Conservation (phyloP, 1,140 invertebrate species). For the Diorhabda sublineata region DNA sequence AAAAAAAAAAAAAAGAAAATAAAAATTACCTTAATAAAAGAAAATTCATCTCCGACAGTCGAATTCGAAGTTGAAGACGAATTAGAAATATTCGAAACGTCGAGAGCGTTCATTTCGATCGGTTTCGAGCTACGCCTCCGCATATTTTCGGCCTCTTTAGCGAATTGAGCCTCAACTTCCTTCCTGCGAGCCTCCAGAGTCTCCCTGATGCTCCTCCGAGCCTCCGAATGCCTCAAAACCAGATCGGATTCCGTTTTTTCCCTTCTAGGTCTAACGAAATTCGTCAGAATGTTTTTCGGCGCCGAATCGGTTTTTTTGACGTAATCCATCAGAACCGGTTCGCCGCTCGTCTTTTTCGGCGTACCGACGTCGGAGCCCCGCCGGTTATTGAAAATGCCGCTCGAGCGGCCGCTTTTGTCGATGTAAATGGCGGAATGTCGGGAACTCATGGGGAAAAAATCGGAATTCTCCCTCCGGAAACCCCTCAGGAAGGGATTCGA, state of each 20-base stretch:
- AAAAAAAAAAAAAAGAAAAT: slow-evolving; percentile 29
- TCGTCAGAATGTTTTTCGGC: slow-evolving; percentile 14
- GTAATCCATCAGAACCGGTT: slow-evolving; percentile 69
- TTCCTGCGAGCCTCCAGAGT: slow-evolving; percentile 48
- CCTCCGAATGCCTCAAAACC: slow-evolving; percentile 60
- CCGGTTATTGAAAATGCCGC: slow-evolving; percentile 62
- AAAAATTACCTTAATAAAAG: slow-evolving; percentile 44
- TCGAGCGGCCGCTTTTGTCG: slow-evolving; percentile 53
- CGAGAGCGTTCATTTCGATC: slow-evolving; percentile 43
- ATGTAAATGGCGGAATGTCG: slow-evolving; percentile 68
- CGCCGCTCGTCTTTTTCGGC: slow-evolving; percentile 53
- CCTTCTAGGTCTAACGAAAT: slow-evolving; percentile 59
- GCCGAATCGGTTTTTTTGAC: slow-evolving; percentile 54
- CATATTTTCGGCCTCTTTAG: slow-evolving; percentile 47
- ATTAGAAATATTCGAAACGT: slow-evolving; percentile 35
- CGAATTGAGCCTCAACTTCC: slow-evolving; percentile 48
- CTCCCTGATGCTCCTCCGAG: slow-evolving; percentile 47
- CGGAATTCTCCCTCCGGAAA: slow-evolving; percentile 77
- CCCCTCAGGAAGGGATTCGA: slow-evolving; percentile 66
- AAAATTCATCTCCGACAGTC: slow-evolving; percentile 43
- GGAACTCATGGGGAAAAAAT: slow-evolving; percentile 67
- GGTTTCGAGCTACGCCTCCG: slow-evolving; percentile 49
- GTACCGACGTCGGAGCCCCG: slow-evolving; percentile 55
- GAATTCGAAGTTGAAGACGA: slow-evolving; percentile 28
- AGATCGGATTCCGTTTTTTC: slow-evolving; percentile 86